Conservation (phyloP, 2,888 invertebrate genomes). For the Selenia dentaria region DNA sequence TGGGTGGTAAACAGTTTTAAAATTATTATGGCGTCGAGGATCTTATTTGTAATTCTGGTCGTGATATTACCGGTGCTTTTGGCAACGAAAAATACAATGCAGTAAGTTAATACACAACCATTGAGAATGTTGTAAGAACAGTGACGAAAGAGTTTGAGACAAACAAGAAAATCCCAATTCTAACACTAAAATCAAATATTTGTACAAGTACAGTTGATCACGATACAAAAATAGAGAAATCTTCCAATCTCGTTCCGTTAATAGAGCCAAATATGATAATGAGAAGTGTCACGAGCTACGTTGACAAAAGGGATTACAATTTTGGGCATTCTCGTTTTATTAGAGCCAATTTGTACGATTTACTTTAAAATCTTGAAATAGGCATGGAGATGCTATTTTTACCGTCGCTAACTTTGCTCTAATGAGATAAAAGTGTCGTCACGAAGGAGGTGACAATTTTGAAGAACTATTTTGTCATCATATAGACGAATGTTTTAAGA, state of each 20-base stretch:
- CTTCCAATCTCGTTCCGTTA: conserved; percentile 25
- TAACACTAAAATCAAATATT: conserved; percentile 3
- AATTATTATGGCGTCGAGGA: conserved; percentile 20
- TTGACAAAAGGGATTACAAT: conserved; percentile 37
- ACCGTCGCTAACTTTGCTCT: conserved; percentile 28
- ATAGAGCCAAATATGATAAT: conserved; percentile 31
- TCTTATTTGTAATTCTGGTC: conserved; percentile 6
- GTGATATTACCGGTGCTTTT: background rate
- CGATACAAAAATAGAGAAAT: conserved; percentile 26
- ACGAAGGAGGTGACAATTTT: conserved; percentile 34
- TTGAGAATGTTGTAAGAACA: background rate
- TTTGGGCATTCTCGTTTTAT: conserved; percentile 38
- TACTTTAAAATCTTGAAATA: conserved; percentile 39
- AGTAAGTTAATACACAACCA: too few relatives aligned
- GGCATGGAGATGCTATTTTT: conserved; percentile 42
- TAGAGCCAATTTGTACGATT: conserved; percentile 35
- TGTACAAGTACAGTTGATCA: conserved; percentile 20
- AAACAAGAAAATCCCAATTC: conserved; percentile 11
- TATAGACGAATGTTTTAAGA: conserved; percentile 1
- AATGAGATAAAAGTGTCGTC: conserved; percentile 35
- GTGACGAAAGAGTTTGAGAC: background rate
- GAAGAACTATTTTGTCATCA: conserved; percentile 16
- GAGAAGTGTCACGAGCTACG: conserved; percentile 31
- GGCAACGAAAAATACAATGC: too few relatives aligned
- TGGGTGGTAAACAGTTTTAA: conserved; percentile 10